Conservation (phyloP, 2,113 vertebrate species). For the Xyrauchen texanus region DNA sequence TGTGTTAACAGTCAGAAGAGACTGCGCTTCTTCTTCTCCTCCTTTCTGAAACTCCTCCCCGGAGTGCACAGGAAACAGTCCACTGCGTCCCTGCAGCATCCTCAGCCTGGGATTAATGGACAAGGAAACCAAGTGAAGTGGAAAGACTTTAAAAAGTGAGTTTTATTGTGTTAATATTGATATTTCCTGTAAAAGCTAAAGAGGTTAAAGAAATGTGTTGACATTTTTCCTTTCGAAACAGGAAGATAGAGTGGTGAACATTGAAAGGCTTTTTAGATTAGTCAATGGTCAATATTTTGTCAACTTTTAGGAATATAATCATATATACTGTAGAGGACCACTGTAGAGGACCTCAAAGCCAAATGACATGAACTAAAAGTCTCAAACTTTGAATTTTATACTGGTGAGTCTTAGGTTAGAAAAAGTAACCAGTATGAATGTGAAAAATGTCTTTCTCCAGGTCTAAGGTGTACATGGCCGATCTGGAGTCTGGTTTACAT, state of each 20-base stretch:
- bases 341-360: too few species aligned
- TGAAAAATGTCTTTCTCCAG: conserved; percentile 61
- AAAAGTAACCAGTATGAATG: not conserved
- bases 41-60: conserved; percentile 82
- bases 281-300: too few species aligned
- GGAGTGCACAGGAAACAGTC: conserved; percentile 77
- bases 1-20: conserved; percentile 79
- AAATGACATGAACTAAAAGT: too few species aligned
- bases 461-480: conserved; percentile 83
- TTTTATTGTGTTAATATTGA: too few species aligned
- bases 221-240: too few species aligned
- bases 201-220: too few species aligned
- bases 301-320: too few species aligned
- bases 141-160: conserved; percentile 85
- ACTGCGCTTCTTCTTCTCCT: conserved; percentile 88
- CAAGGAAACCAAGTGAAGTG: conserved; percentile 59
- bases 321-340: too few species aligned
- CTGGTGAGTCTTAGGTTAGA: not conserved
- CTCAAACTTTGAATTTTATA: not conserved
- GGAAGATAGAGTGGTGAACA: too few species aligned
- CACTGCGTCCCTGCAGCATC: conserved; percentile 55
- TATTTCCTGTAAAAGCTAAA: too few species aligned
- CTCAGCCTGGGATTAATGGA: conserved; percentile 54
- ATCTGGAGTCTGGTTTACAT: conserved; percentile 92
- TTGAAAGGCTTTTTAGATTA: too few species aligned